Evolutionary conservation across 2,797 vertebrate species (phyloP), one percentile per base, ranked within the genome.

Genomic region (Alcedo atthis): DNA sequence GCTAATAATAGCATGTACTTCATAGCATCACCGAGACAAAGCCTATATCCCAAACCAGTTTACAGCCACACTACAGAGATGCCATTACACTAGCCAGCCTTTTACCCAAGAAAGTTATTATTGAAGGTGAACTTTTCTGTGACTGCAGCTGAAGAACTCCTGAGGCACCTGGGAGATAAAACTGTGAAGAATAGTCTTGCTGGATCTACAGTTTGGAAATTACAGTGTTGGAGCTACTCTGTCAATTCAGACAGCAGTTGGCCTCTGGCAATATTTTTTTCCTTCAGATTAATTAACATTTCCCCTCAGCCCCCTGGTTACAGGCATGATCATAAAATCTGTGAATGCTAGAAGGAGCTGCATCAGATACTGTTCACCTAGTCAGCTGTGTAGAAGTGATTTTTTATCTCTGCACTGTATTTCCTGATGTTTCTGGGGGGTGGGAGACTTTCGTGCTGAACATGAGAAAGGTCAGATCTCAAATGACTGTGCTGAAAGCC

Each of bases 241-340:
- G 59, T 75, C 93, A 85, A 62, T 92, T 94, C 66, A 87, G 71
- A 66, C 79, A 93, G 88, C 81, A 89, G 48, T n/a, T 87, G 55
- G 57, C 88, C 83, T 89, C 88, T 77, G 46, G 90, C 90, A 92
- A 73, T 69, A 75, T 10, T 83, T 93, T 90, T 86, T 94, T 92
- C 46, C 69, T 94, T 90, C 35, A 42, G 58, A 88, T 87, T 91
- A 95, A 91, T 94, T 95, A 96, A 82, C 26, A 43, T 81, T 93
- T 78, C 55, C 45, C 66, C n/a, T 85, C 66, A 92, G 15, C 62
- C 67, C 42, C 35, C 55, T 89, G 76, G 68, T 93, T 95, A 90
- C 12, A 57, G 18, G 15, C 69, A 69, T 6, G 32, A 79, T 85
- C 55, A 51, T 73, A 87, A 94, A 90, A 71, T 66, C 92, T 66